These are phyloP conservation scores for Ophion ellenae DNA, from an alignment of 2,888 invertebrate genomes.

Conservation along the genomic window DNA sequence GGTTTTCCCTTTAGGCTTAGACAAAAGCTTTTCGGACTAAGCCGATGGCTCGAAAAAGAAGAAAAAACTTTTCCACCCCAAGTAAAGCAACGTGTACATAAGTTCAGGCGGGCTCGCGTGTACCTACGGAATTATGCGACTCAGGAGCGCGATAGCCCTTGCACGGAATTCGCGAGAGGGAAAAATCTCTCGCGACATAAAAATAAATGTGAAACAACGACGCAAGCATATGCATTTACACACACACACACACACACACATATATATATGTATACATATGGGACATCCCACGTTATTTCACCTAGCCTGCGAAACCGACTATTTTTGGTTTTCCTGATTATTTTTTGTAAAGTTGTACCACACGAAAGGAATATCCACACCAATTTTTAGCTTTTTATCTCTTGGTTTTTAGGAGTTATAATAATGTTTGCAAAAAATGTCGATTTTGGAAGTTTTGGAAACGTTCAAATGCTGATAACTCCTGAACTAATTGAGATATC, in stretches of 20 bases:
- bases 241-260: not conserved
- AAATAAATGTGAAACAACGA: conserved; percentile 45
- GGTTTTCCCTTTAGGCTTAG: not conserved
- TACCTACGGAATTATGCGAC: conserved; percentile 58
- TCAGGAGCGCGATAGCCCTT: conserved; percentile 53
- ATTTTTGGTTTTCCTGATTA: too few relatives aligned
- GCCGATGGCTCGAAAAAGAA: not conserved
- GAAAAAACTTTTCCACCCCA: not conserved
- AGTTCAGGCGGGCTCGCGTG: conserved; percentile 54
- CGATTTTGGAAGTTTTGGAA: too few relatives aligned
- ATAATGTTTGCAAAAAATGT: too few relatives aligned
- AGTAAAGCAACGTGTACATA: conserved; percentile 28
- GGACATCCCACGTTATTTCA: too few relatives aligned
- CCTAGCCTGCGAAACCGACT: too few relatives aligned
- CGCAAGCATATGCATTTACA: not conserved
- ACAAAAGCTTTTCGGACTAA: conserved; percentile 11
- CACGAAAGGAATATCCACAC: too few relatives aligned
- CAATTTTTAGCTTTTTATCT: too few relatives aligned
- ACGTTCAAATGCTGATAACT: too few relatives aligned
- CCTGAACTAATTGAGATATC: too few relatives aligned
- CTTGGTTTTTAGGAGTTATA: too few relatives aligned
- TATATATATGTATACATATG: not conserved
- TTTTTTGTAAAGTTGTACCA: too few relatives aligned
- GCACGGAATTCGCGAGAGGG: conserved; percentile 42
- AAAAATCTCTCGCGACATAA: conserved; percentile 43